Evolutionary conservation across 35 echinoderm and acorn worm species (phyloP), one percentile per base, ranked within the genome.

Genomic region (Chiridota heheva): DNA sequence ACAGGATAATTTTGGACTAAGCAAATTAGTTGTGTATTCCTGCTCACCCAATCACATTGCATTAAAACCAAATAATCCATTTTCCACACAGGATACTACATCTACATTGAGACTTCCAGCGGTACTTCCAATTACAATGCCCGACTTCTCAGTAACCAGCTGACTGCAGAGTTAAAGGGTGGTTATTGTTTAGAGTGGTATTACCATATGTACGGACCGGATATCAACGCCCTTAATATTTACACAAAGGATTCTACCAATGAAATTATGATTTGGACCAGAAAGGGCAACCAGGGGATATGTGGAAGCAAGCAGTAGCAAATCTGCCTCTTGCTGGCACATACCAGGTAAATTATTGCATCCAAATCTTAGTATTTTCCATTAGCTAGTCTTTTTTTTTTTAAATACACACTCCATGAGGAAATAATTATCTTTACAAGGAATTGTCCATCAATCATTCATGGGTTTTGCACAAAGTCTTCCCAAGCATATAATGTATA

Each of bases 191-290:
- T 91, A 40, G 72, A 81, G 7, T 97, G 87, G 72, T 97, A 81
- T 78, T 87, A 97, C 73, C 93, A 97, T 49, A 97, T 97, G 88
- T 88, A 87, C 29, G 88, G 93, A 24, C 78, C 80, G 7, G 32
- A 77, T 46, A 80, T 97, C 17, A 41, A 67, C 49, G 42, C 70
- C 4, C 73, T 97, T 55, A 97, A 88, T 67, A 79, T 97, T 0
- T 78, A 91, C 35, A 35, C 85, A 0, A 84, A 73, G 13, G 36
- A 72, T n/a, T n/a, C n/a, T n/a, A n/a, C 73, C 36, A 60, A 20
- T 6, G 91, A 96, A 60, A 80, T 55, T 1, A 18, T 97, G 47
- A 37, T 87, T 29, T 97, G 83, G 78, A 97, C 88, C 25, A 67
- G 73, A n/a, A 65, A 42, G 4, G 89, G 83, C 3, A 68, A 80